Evolutionary conservation across 1,140 invertebrate species (phyloP), one percentile per base, ranked within the genome.

Genomic region (Homarus americanus): DNA sequence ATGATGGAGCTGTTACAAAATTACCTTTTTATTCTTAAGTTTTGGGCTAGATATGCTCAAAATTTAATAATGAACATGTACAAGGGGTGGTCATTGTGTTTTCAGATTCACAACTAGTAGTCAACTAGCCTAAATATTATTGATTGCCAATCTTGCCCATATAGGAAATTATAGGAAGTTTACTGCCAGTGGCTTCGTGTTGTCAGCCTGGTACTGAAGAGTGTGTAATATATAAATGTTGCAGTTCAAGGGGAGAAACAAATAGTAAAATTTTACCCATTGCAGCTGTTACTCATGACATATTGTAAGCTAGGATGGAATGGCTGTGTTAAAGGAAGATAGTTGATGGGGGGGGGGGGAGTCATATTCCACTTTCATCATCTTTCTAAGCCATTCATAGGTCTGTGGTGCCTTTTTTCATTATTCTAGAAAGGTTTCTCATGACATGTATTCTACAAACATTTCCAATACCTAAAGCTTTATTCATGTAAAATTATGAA

Each of bases 381-480:
- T 58, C 44, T 78, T n/a, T 32, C 79, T 63, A 82, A 82, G 53
- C 79, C 79, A 82, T 82, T 82, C 53, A 82, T 38, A 80, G 79
- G 79, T 41, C 53, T 82, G 17, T 63, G 49, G 49, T 63, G 79
- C 79, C 79, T 69, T 82, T 82, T 82, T 80, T 80, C 4, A 80
- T 80, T 53, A 32, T 32, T 72, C 40, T 40, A 41, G 53, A n/a
- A 83, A 38, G n/a, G 28, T 84, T 41, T 32, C 72, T 58, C 53
- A 58, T 40, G 34, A 72, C 40, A 34, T 36, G n/a, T 36, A 69
- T 40, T 28, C 24, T 72, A 84, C 66, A 63, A 66, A 84, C 28
- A 32, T 72, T 84, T 53, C 17, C 41, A 72, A 49, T 17, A 66
- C 15, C 15, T 24, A n/a, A 84, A 84, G 20, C 28, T 28, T 72